Evolutionary conservation across 1,140 invertebrate genomes (phyloP).

Genomic region (Drosophila repletoides): DNA sequence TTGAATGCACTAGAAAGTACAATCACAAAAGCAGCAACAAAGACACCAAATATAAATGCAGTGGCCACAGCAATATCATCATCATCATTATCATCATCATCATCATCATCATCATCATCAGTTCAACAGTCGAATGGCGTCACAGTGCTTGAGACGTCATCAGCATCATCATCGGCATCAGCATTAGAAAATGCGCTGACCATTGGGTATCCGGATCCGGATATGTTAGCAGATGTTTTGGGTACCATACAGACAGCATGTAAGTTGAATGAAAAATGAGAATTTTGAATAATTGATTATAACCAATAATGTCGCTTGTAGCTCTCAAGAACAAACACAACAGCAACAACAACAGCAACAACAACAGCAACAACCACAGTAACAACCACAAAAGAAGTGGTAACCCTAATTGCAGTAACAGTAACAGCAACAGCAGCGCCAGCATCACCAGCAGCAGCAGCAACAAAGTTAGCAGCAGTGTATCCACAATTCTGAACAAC

Average conservation of each 20-base stretch:
- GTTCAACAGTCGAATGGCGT: conserved; percentile 43
- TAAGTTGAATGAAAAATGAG: conserved; percentile 41
- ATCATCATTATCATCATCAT: conserved; percentile 22
- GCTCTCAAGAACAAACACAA: conserved; percentile 69
- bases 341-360: conserved; percentile 43
- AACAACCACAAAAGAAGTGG: neutral
- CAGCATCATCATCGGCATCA: conserved; percentile 41
- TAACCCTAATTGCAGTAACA: neutral
- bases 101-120: conserved; percentile 53
- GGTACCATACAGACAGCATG: conserved; percentile 82
- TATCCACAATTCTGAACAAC: conserved; percentile 20
- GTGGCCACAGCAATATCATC: conserved; percentile 7
- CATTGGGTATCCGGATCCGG: conserved; percentile 84
- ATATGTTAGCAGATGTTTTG: conserved; percentile 83
- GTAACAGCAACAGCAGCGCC: neutral
- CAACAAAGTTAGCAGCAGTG: conserved; percentile 8
- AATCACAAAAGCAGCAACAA: conserved; percentile 38
- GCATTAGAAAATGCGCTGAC: conserved; percentile 83
- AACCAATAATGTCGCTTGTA: conserved; percentile 29
- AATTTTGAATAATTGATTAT: neutral
- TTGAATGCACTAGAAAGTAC: conserved; percentile 61
- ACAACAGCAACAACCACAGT: conserved; percentile 9
- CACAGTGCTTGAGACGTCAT: conserved; percentile 33
- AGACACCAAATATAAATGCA: conserved; percentile 47
- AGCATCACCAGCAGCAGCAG: conserved; percentile 6